These are phyloP conservation scores for Zaprionus bogoriensis DNA, from an alignment of 2,888 invertebrate genomes.

Conservation along the genomic window DNA sequence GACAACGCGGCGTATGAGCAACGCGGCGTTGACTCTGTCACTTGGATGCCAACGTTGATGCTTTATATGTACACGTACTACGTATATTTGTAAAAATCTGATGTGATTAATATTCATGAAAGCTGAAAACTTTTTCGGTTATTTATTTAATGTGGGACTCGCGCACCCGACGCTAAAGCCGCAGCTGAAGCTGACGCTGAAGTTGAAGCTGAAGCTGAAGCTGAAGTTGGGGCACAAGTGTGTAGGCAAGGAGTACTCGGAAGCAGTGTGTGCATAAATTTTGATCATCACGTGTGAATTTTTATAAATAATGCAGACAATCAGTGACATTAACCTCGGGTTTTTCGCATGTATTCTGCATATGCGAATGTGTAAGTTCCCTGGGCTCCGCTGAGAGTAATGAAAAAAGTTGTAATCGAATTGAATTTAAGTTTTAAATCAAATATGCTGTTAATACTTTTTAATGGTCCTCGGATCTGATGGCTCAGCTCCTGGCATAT, in stretches of 20 bases:
- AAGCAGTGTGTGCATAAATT: constrained; percentile 52
- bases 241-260: constrained; percentile 24
- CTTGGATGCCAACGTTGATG: constrained; percentile 43
- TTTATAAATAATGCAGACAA: constrained; percentile 56
- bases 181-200: not conserved
- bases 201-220: not conserved
- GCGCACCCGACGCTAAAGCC: constrained; percentile 1
- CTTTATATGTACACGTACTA: constrained; percentile 9
- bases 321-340: constrained; percentile 43
- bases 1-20: constrained; percentile 53
- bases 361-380: too few species aligned
- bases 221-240: constrained; percentile 14
- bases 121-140: constrained; percentile 72
- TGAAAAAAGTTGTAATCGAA: constrained; percentile 56
- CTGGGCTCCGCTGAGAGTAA: not conserved
- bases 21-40: constrained; percentile 47
- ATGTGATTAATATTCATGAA: constrained; percentile 76
- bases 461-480: constrained; percentile 19
- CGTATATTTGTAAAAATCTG: constrained; percentile 50
- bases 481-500: not conserved
- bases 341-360: too few species aligned
- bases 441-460: constrained; percentile 33
- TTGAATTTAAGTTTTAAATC: constrained; percentile 51
- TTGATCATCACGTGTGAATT: constrained; percentile 44
- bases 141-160: constrained; percentile 68